phyloP scores from a whole-genome alignment of 2,797 vertebrate species.

The Sebastes elongatus region DNA sequence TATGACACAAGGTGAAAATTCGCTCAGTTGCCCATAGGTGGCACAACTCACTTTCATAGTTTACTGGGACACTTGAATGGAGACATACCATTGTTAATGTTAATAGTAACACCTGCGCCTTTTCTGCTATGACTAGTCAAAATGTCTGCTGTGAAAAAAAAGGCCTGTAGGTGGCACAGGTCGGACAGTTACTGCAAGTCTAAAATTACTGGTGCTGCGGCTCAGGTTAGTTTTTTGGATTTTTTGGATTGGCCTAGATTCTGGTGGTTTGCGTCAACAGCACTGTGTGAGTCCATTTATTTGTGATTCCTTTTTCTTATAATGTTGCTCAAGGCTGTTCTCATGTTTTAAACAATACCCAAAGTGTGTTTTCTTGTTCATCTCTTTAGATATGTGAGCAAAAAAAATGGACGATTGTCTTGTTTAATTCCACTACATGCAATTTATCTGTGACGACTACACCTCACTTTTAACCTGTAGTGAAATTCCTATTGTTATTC shows the following conservation, averaged over 20 bases:
- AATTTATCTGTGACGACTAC: neutral
- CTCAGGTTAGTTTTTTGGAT: neutral
- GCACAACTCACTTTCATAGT: neutral
- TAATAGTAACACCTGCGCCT: neutral
- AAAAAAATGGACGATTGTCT: neutral
- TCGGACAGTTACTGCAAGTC: neutral
- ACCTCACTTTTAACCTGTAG: neutral
- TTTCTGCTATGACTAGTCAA: neutral
- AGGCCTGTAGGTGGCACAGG: neutral
- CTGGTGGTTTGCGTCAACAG: neutral
- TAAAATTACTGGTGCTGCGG: neutral
- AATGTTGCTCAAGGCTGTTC: neutral
- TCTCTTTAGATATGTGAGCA: neutral
- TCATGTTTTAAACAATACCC: neutral
- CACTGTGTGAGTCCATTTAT: neutral
- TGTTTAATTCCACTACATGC: neutral
- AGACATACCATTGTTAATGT: neutral
- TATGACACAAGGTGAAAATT: neutral
- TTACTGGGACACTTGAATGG: neutral
- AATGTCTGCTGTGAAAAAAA: neutral
- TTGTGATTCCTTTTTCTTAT: neutral
- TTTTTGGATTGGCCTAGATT: neutral
- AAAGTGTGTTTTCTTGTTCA: neutral
- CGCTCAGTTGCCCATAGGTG: neutral
- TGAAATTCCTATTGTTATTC: neutral